Evolutionary conservation across 2,888 invertebrate genomes (phyloP), one percentile per base, ranked within the genome.

Genomic region (Podotricha telesiphe): DNA sequence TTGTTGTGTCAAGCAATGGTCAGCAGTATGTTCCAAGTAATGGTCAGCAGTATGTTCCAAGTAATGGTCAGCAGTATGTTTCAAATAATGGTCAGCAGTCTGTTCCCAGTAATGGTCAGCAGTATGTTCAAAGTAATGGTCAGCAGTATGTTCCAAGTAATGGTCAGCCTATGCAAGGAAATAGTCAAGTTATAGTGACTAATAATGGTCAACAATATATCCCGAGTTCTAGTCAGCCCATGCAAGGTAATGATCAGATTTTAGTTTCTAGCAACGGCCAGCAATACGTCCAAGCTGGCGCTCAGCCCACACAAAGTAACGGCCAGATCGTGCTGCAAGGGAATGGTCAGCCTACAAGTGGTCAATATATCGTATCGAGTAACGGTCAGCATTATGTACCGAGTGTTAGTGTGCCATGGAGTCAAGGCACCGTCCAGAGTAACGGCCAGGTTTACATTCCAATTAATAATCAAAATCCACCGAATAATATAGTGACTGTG

Each of bases 401-500:
- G 15, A 50, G 20, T 51, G 51, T 51, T 22, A 63, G 11, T 15
- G 4, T 48, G 13, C 61, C 61, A 34, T 62, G 45, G 61, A 48
- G 13, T 63, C 40, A 63, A 22, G 10, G 19, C 11, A 22, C 37
- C 2, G 40, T 51, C 20, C 63, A 51, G 50, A 51, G 17, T 61
- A 55, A 47, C 20, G 28, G 45, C 45, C 70, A 65, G 48, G 42
- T 64, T 48, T 68, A 64, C 37, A 64, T 64, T 3, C 67, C 70
- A 48, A 4, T 65, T 13, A 67, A 34, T 56, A 56, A 53, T 28
- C 61, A 40, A 45, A 61, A 34, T 53, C 11, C 42, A 19, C 62
- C 48, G 13, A 48, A 6, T 34, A 61, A 62, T 15, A 19, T 62
- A 17, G 19, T 62, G 13, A 19, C 48, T 7, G 47, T 62, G 2